A percentile compares a stretch with the other conserved stretches of the same genome.
Conservation (phyloP, 2,113 vertebrate species). For the Burhinus bistriatus region DNA sequence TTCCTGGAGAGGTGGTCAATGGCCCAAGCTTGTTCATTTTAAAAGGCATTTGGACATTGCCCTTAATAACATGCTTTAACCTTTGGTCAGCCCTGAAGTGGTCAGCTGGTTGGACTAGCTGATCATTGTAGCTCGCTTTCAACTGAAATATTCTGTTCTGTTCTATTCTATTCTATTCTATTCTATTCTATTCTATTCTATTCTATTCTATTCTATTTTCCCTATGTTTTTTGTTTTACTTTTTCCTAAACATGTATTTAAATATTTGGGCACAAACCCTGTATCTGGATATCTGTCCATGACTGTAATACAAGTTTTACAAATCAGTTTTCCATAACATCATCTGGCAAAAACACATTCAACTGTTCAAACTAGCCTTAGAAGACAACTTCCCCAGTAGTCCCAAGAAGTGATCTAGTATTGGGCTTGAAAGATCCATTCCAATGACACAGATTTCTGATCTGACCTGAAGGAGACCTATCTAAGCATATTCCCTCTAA, state of each 20-base stretch:
- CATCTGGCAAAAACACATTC: not conserved
- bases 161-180: no score
- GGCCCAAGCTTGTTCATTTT: accelerated
- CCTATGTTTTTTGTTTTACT: not conserved
- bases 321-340: not conserved
- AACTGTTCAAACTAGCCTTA: not conserved
- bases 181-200: not conserved
- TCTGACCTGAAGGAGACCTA: not conserved
- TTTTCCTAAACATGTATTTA: not conserved
- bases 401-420: not conserved
- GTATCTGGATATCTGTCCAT: not conserved
- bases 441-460: not conserved
- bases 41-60: not conserved
- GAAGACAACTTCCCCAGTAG: not conserved
- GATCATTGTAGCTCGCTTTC: not conserved
- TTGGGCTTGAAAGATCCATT: not conserved
- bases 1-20: accelerated
- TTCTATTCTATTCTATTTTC: not conserved
- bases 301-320: not conserved
- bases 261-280: not conserved
- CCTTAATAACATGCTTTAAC: not conserved
- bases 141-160: not conserved
- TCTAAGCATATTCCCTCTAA: not conserved
- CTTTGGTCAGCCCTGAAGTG: not conserved
- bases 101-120: not conserved